Conservation (phyloP, 2,113 vertebrate genomes). For the Urocynchramus pylzowi region DNA sequence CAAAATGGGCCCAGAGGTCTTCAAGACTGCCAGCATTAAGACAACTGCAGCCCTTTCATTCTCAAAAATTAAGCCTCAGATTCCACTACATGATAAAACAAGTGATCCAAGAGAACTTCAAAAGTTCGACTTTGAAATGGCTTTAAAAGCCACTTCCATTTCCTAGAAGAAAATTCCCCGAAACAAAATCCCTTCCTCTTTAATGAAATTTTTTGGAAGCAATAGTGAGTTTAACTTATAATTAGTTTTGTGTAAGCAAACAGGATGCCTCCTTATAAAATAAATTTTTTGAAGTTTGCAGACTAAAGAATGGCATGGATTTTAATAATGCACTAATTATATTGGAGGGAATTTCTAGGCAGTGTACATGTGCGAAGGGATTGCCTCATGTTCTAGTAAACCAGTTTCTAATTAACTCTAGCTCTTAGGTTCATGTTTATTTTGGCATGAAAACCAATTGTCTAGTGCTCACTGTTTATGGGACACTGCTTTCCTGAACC, state of each 20-base stretch:
- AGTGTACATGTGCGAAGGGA: neutral
- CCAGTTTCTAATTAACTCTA: neutral
- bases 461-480: neutral
- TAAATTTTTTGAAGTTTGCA: neutral
- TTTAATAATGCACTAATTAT: neutral
- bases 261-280: neutral
- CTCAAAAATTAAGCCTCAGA: neutral
- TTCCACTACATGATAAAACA: neutral
- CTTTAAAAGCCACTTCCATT: neutral
- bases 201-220: neutral
- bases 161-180: neutral
- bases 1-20: neutral
- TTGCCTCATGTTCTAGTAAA: neutral
- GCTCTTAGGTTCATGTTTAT: neutral
- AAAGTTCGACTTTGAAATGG: neutral
- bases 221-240: neutral
- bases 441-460: neutral
- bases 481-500: neutral
- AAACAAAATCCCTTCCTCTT: neutral
- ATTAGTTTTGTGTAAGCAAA: neutral
- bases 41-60: neutral
- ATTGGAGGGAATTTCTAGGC: neutral
- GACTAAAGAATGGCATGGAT: neutral
- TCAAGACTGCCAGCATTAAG: neutral
- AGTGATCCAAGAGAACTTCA: neutral